A percentile compares a stretch with the other conserved stretches of the same genome.
Conservation (phyloP, 1,140 invertebrate species). For the Laodelphax striatellus region DNA sequence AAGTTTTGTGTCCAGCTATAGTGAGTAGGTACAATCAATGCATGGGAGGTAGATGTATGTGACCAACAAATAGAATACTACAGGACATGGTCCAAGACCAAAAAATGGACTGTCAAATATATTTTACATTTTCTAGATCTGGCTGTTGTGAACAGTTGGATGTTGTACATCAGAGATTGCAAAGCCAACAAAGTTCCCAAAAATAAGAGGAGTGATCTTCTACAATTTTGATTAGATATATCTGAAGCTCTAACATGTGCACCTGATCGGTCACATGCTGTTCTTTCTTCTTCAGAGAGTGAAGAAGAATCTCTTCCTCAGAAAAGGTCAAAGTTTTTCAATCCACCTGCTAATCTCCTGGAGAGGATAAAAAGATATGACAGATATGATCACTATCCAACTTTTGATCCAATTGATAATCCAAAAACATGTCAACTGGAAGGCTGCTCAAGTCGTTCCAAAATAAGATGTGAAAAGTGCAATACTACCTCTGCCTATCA, state of each 20-base stretch:
- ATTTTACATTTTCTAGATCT: slow-evolving; percentile 26
- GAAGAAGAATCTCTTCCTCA: background rate
- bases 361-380: background rate
- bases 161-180: slow-evolving; percentile 10
- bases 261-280: background rate
- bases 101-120: slow-evolving; percentile 26
- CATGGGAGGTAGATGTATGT: slow-evolving; percentile 28
- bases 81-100: slow-evolving; percentile 24
- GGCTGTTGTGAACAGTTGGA: slow-evolving; percentile 26
- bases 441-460: background rate
- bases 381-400: background rate
- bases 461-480: background rate
- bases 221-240: background rate
- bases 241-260: slow-evolving; percentile 1
- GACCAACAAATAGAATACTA: slow-evolving; percentile 24
- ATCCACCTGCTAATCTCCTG: background rate
- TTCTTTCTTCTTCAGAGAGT: background rate
- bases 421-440: background rate
- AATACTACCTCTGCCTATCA: background rate
- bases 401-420: background rate
- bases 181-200: background rate
- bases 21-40: slow-evolving; percentile 25
- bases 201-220: slow-evolving; percentile 3
- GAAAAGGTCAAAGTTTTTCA: background rate
- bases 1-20: slow-evolving; percentile 21